A percentile compares a stretch with the other conserved stretches of the same genome.
These are phyloP conservation scores for Lycodopsis pacificus DNA, from an alignment of 2,797 vertebrate species.

Conservation along the genomic window DNA sequence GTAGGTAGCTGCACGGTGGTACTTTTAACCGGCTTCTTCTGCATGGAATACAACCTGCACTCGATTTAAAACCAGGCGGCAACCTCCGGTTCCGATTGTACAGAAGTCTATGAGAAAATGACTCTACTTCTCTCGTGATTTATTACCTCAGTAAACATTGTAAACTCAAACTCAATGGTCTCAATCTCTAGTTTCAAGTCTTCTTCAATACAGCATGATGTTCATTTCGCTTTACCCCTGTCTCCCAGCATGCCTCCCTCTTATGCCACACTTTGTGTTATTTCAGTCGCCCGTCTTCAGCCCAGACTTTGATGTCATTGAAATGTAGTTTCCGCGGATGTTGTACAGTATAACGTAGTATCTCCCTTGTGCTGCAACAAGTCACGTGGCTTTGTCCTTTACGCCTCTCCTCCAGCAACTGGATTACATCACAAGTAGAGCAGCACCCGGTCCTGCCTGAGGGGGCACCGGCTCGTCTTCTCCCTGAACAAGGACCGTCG, in stretches of 20 bases:
- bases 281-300: conserved; percentile 6
- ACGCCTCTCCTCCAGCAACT: conserved; percentile 24
- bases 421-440: conserved; percentile 28
- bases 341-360: neutral
- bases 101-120: too few relatives aligned
- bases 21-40: too few relatives aligned
- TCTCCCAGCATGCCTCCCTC: neutral
- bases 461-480: neutral
- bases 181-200: too few relatives aligned
- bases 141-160: too few relatives aligned
- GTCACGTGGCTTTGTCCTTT: conserved; percentile 6
- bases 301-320: conserved; percentile 1
- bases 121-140: too few relatives aligned
- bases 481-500: neutral
- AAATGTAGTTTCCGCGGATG: conserved; percentile 5
- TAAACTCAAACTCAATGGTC: too few relatives aligned
- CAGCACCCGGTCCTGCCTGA: conserved; percentile 4
- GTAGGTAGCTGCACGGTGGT: too few relatives aligned
- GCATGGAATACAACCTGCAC: too few relatives aligned
- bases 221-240: neutral
- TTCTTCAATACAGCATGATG: too few relatives aligned
- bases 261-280: neutral
- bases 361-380: conserved; percentile 10
- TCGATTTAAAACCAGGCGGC: too few relatives aligned
- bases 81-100: too few relatives aligned